phyloP scores from a whole-genome alignment of 2,888 invertebrate species.

The Thymelicus lineola region DNA sequence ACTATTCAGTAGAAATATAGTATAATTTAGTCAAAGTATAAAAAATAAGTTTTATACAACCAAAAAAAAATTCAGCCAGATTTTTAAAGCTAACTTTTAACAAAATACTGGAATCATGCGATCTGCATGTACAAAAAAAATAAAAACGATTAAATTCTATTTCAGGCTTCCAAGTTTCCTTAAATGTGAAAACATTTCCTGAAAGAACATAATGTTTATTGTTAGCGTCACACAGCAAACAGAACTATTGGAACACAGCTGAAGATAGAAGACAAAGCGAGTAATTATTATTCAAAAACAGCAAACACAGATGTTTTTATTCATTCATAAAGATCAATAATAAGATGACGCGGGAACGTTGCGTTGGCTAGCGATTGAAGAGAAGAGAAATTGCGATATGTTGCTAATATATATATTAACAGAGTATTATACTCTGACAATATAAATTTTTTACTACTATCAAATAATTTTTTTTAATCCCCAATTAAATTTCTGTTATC shows the following conservation, averaged over 20 bases:
- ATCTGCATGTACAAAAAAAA: neutral
- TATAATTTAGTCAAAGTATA: conserved; percentile 2
- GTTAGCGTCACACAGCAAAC: conserved; percentile 22
- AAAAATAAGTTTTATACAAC: neutral
- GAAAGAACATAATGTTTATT: conserved; percentile 11
- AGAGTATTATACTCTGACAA: neutral
- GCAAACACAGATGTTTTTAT: conserved; percentile 55
- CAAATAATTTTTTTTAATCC: too few species aligned
- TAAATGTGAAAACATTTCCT: conserved; percentile 12
- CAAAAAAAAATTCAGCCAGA: neutral
- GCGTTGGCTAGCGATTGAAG: conserved; percentile 7
- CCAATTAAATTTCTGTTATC: too few species aligned
- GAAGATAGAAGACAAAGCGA: conserved; percentile 49
- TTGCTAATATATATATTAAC: neutral
- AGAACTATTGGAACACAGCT: conserved; percentile 13
- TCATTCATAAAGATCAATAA: conserved; percentile 41
- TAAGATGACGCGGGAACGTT: conserved; percentile 25
- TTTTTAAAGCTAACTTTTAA: conserved; percentile 1
- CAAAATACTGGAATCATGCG: neutral
- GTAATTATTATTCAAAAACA: conserved; percentile 51
- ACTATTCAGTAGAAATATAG: neutral
- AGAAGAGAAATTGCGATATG: neutral
- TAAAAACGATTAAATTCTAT: conserved; percentile 9
- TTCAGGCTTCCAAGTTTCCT: neutral
- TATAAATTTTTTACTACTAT: neutral